Evolutionary conservation across 2,888 invertebrate genomes (phyloP), one percentile per base, ranked within the genome.

Genomic region (Scelioninae gen. 2): DNA sequence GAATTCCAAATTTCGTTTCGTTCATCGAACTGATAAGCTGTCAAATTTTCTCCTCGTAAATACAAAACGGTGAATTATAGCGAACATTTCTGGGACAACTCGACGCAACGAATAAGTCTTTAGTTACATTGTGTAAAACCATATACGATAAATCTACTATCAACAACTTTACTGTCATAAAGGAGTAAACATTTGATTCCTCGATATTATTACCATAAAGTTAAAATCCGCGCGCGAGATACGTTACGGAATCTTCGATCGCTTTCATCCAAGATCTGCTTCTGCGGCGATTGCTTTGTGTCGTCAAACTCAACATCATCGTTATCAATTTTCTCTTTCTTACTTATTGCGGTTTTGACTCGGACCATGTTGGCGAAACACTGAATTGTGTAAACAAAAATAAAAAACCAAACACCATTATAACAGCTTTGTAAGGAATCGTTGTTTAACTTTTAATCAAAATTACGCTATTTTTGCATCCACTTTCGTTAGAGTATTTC

Each of bases 211-310:
- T 72, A 74, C 74, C 74, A 71, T 61, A 33, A 61, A 68, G 39
- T 58, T 61, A 33, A 69, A 45, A 57, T 60, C 55, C 69, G 69
- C 75, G 73, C 73, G 75, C 72, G 75, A 60, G 28, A 50, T 60
- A 68, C 48, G 58, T 71, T 64, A 68, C 64, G 71, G 43, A 64
- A 57, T 63, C 57, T 75, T 73, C 65, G 67, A 70, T 67, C 71
- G 55, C 55, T 75, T 69, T 69, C 72, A 53, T 75, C 73, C 73
- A 75, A 68, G 73, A 75, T 68, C 73, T 70, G 75, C 75, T 73
- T 75, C 75, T 70, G 69, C 58, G 69, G 58, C 64, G 73, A 70
- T n/a, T 70, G 69, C 73, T 61, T 75, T 70, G 61, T 65, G 60
- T 65, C 53, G 57, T 73, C 52, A 63, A 73, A 58, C 45, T 73